Conservation (phyloP, 2,113 vertebrate genomes). For the Amazona guildingii region DNA sequence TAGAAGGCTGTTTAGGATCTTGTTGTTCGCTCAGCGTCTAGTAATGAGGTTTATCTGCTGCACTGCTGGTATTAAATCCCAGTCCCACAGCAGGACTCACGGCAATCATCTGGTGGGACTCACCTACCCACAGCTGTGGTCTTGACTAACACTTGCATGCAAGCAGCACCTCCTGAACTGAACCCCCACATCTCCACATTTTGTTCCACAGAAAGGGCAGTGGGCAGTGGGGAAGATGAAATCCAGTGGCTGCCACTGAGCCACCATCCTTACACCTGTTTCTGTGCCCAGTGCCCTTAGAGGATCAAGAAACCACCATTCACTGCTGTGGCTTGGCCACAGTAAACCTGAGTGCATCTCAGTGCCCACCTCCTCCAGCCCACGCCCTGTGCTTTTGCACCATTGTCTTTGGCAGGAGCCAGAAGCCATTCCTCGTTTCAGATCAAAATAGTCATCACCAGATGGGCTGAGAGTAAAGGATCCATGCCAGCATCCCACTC, state of each 20-base stretch:
- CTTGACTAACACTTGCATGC: neutral
- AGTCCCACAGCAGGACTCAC: neutral
- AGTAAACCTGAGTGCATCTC: too few relatives aligned
- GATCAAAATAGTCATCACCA: neutral
- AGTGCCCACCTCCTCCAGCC: neutral
- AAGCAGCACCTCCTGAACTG: neutral
- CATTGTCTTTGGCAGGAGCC: neutral
- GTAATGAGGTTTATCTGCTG: neutral
- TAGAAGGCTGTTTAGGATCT: neutral
- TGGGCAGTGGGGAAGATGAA: neutral
- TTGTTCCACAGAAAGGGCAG: neutral
- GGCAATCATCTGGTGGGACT: neutral
- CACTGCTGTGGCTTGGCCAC: neutral
- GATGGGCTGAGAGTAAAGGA: neutral
- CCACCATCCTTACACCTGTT: neutral
- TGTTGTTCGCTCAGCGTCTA: neutral
- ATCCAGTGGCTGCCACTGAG: neutral
- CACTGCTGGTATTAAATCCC: neutral
- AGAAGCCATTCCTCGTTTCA: neutral
- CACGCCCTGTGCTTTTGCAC: neutral
- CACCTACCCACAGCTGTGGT: neutral
- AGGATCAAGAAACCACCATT: neutral
- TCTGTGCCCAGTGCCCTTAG: neutral
- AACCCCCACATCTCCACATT: neutral
- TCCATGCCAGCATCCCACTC: accelerated